Evolutionary conservation across 2,113 vertebrate species (phyloP), one percentile per base, ranked within the genome.

Genomic region (Podiceps cristatus): DNA sequence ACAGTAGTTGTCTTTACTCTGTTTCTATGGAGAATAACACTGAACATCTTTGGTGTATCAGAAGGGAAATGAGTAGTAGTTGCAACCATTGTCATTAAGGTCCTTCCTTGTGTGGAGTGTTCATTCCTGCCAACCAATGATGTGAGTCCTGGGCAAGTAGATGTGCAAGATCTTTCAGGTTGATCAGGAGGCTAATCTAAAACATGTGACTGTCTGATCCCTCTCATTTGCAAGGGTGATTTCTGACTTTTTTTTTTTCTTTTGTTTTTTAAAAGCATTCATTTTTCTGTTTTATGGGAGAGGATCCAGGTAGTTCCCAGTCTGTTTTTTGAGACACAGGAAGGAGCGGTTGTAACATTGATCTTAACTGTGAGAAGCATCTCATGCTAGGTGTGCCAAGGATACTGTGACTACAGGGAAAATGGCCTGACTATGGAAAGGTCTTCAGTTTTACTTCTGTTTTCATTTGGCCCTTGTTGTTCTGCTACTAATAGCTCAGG

Each of bases 11-110:
- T 49, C 20, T 58, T 55, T 42, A 14, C 22, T 49, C 45, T 45
- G 25, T 64, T 76, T 64, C 62, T 59, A 0, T 44, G 12, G 40
- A 33, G 44, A 50, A 20, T 8, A 20, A 22, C 1, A 0, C 7
- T 58, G 58, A n/a, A 47, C 11, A 31, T 22, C 14, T 73, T 55
- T 29, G 44, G 4, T 47, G n/a, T 68, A 4, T 42, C 12, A 18
- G 44, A 18, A 49, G 8, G n/a, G 37, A 7, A 23, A 16, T 0
- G 4, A 49, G 37, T 5, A 76, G 63, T 25, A 86, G 53, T 23
- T 83, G 52, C 18, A 50, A 3, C 18, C 0, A 0, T 23, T 77
- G 56, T n/a, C 44, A 9, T 31, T 15, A 11, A 25, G 8, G 49
- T 42, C 44, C 20, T 40, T 71, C 64, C 44, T 12, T 40, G n/a